phyloP scores from a whole-genome alignment of 2,888 invertebrate genomes.

The Microplitis manilae region DNA sequence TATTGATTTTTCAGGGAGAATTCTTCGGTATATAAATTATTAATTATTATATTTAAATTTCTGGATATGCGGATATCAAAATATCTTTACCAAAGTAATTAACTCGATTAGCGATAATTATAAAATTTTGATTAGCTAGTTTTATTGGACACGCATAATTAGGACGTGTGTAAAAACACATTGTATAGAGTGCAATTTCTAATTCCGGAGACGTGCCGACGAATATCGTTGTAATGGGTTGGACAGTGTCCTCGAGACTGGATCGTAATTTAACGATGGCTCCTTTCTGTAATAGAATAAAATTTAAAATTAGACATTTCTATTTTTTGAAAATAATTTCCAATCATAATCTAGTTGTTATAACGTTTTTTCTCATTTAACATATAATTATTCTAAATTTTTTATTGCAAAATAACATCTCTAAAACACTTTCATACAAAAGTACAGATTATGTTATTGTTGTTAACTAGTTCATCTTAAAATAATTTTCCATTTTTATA shows the following conservation, averaged over 20 bases:
- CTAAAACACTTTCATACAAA: too few species aligned
- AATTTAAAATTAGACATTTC: neutral
- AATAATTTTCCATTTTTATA: too few species aligned
- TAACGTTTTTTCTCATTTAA: too few species aligned
- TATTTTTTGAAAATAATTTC: too few species aligned
- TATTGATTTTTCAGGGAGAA: neutral
- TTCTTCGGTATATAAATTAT: too few species aligned
- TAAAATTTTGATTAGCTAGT: constrained; percentile 80
- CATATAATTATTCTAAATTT: too few species aligned
- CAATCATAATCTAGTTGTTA: too few species aligned
- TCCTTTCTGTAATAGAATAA: constrained; percentile 79
- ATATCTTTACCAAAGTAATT: constrained; percentile 85
- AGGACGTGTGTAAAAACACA: constrained; percentile 87
- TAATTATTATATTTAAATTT: constrained; percentile 74
- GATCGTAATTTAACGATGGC: constrained; percentile 83
- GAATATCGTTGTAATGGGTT: constrained; percentile 85
- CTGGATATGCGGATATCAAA: constrained; percentile 87
- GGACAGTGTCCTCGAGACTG: constrained; percentile 79
- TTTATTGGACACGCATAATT: constrained; percentile 83
- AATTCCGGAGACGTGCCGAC: constrained; percentile 92
- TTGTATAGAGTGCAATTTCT: constrained; percentile 90
- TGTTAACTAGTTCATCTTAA: too few species aligned
- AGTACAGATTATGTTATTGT: too few species aligned
- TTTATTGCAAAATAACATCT: too few species aligned
- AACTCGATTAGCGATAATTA: constrained; percentile 82